Evolutionary conservation across 2,797 vertebrate species (phyloP).

Genomic region (Benthosema pterotum): DNA sequence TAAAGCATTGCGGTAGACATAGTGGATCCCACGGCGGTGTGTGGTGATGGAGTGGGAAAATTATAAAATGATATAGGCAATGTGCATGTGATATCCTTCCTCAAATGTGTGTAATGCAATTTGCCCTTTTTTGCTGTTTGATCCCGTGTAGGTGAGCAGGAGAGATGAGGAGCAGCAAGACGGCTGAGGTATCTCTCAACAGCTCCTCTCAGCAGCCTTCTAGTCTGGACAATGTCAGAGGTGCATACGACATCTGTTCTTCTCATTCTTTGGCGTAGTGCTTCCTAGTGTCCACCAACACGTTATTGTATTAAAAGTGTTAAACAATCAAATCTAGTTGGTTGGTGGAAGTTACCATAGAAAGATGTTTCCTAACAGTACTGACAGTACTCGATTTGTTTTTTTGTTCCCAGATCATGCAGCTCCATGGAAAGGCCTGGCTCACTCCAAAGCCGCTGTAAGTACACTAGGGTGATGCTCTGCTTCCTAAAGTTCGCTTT

Average conservation of each 20-base stretch:
- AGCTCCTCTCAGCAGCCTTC: constrained; percentile 74
- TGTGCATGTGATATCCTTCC: background rate
- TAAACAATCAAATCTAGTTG: background rate
- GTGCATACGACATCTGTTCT: constrained; percentile 61
- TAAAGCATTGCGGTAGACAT: background rate
- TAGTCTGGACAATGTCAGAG: constrained; percentile 78
- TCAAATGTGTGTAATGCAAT: background rate
- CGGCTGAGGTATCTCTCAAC: constrained; percentile 79
- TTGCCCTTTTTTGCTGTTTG: constrained; percentile 13
- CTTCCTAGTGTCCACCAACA: background rate
- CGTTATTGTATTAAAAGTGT: background rate
- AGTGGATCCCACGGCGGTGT: background rate
- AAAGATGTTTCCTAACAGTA: background rate
- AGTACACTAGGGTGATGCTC: constrained; percentile 69
- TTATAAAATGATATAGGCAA: background rate
- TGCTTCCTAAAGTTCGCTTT: constrained; percentile 15
- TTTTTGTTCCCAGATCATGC: constrained; percentile 78
- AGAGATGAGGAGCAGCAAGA: constrained; percentile 87
- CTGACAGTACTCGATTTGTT: background rate
- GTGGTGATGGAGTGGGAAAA: background rate
- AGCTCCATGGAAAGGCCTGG: constrained; percentile 85
- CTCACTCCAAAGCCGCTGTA: constrained; percentile 93
- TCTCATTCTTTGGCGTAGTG: background rate
- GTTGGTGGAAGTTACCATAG: background rate
- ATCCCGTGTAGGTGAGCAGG: constrained; percentile 76